phyloP scores from a whole-genome alignment of 2,113 vertebrate genomes.

The Callaeas wilsoni region DNA sequence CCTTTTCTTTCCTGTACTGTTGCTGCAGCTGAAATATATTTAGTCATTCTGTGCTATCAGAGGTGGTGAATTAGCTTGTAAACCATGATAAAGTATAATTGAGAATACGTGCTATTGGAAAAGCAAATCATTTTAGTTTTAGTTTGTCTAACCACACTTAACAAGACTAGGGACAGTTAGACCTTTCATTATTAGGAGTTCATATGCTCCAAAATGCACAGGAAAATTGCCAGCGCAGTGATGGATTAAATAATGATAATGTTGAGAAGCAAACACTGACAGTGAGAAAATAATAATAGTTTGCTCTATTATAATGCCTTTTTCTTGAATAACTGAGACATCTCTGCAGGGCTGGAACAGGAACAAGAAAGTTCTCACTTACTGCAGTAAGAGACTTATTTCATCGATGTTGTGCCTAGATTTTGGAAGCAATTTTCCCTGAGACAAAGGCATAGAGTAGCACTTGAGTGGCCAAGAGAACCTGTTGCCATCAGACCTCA shows the following conservation, averaged over 20 bases:
- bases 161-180: constrained; percentile 44
- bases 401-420: neutral
- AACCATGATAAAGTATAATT: constrained; percentile 35
- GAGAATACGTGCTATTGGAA: constrained; percentile 37
- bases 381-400: neutral
- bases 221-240: neutral
- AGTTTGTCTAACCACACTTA: constrained; percentile 50
- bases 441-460: neutral
- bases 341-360: neutral
- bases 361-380: neutral
- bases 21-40: neutral
- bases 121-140: constrained; percentile 48
- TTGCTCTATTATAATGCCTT: neutral
- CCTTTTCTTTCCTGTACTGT: neutral
- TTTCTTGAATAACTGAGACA: neutral
- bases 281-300: constrained; percentile 28
- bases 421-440: neutral
- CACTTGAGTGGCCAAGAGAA: neutral
- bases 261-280: constrained; percentile 25
- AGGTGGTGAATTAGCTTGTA: constrained; percentile 32
- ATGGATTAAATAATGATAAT: constrained; percentile 53
- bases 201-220: constrained; percentile 43
- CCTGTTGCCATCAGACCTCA: neutral
- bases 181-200: constrained; percentile 60
- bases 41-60: neutral